These are phyloP conservation scores for Xestia sexstrigata DNA, from an alignment of 2,888 invertebrate species.

Conservation along the genomic window DNA sequence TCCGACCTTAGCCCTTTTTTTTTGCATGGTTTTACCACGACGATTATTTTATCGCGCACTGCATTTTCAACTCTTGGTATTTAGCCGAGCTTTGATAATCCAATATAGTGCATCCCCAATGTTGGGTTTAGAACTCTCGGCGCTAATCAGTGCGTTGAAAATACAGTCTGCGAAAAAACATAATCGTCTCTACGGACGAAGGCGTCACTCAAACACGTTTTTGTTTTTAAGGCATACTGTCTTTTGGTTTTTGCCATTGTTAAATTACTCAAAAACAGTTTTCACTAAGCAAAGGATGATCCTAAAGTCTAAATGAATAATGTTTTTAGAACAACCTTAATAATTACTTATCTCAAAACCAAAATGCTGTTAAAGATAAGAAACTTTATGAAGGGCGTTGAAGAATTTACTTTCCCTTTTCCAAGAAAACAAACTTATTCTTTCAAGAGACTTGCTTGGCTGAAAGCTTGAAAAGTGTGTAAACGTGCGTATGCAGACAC, in stretches of 20 bases:
- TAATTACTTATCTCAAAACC: slow-evolving; percentile 4
- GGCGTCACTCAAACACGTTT: neutral
- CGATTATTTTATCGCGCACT: neutral
- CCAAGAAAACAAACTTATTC: slow-evolving; percentile 7
- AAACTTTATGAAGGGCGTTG: slow-evolving; percentile 13
- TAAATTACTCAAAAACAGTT: neutral
- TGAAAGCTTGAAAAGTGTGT: slow-evolving; percentile 1
- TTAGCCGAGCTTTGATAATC: neutral
- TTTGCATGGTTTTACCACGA: too few species aligned
- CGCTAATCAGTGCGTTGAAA: neutral
- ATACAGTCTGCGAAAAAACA: neutral
- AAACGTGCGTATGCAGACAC: neutral
- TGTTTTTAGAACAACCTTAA: neutral
- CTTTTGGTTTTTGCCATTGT: neutral
- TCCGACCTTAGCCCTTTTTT: neutral
- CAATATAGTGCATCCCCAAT: neutral
- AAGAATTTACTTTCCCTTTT: slow-evolving; percentile 16
- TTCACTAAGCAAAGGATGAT: neutral
- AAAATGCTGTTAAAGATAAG: slow-evolving; percentile 4
- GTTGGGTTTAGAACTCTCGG: neutral
- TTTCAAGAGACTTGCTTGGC: slow-evolving; percentile 16
- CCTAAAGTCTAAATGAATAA: neutral
- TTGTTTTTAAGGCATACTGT: neutral
- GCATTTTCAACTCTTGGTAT: neutral
- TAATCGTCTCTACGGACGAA: neutral